Base-by-base conservation (phyloP, 2,888 invertebrate genomes). In the Caenorhabditis sp. region DNA sequence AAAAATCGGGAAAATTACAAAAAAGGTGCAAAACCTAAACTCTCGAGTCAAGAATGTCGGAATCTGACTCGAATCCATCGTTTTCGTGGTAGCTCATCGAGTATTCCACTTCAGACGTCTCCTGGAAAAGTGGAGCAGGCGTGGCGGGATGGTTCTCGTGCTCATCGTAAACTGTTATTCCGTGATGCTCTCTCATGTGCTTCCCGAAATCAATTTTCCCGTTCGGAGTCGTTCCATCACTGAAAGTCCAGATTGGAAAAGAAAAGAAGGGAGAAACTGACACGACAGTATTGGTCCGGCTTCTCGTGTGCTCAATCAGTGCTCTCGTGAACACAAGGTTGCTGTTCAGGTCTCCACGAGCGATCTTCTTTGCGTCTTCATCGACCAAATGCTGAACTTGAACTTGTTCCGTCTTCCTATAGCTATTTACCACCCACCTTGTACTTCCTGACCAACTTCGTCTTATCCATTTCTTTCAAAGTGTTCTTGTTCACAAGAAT, bases 401-500 rank as follows among this genome's bases (percentile, higher is more conserved):
- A 3, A 35, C 13, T 32, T 35, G 7, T 8, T 13, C 22, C 26
- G 4, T n/a, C 17, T 41, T 15, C 52, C n/a, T n/a, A n/a, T 53
- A 4, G 13, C n/a, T 7, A 15, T 56, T 53, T 39, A 27, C 6
- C 9, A 75, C 63, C 30, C 41, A 63, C 74, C 58, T 78, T 83
- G 63, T 65, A 86, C 55, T 74, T 81, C 17, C 85, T 66, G 26
- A 86, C 85, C 46, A 87, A 78, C 68, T 86, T 86, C 4, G 85
- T 84, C 24, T 83, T 75, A 58, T 86, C 87, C 83, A 86, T 79
- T 11, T 72, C 79, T 58, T 76, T 80, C 61, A 82, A 79, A 17
- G 63, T 73, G 48, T 79, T 79, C 70, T 83, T 85, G 56, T 86
- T 84, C 50, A 85, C 78, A 17, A 86, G 66, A 7, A 86, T 24